Evolutionary conservation across 2,888 invertebrate genomes (phyloP).

Genomic region (Leptinotarsa peninsularis): DNA sequence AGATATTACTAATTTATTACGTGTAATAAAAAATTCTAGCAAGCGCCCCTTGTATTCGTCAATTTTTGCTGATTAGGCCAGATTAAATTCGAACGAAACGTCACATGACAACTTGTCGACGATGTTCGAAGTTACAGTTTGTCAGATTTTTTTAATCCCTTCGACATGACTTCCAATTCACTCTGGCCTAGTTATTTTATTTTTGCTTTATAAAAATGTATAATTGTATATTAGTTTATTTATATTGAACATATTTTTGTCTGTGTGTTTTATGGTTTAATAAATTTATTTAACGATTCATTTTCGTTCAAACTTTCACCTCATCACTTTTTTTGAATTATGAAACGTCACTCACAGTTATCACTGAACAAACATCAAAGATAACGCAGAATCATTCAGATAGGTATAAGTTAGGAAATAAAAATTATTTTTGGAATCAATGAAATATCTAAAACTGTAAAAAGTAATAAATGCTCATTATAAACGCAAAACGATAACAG

Average conservation of each 20-base stretch:
- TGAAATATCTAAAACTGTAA: background rate
- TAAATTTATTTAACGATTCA: constrained; percentile 54
- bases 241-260: constrained; percentile 54
- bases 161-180: constrained; percentile 13
- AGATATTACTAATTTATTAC: constrained; percentile 57
- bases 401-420: background rate
- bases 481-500: too few species aligned
- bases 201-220: constrained; percentile 47
- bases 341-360: background rate
- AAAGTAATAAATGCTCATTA: too few species aligned
- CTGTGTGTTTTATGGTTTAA: constrained; percentile 57
- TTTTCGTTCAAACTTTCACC: constrained; percentile 2
- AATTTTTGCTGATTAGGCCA: constrained; percentile 38
- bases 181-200: constrained; percentile 31
- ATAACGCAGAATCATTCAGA: background rate
- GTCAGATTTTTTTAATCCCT: too few species aligned
- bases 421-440: background rate
- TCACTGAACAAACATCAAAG: background rate
- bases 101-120: background rate
- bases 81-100: constrained; percentile 11
- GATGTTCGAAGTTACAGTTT: too few species aligned
- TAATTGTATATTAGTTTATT: constrained; percentile 57
- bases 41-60: constrained; percentile 46
- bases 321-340: background rate
- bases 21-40: constrained; percentile 48